Base-by-base conservation (phyloP, 2,888 invertebrate genomes). In the Sipha maydis region DNA sequence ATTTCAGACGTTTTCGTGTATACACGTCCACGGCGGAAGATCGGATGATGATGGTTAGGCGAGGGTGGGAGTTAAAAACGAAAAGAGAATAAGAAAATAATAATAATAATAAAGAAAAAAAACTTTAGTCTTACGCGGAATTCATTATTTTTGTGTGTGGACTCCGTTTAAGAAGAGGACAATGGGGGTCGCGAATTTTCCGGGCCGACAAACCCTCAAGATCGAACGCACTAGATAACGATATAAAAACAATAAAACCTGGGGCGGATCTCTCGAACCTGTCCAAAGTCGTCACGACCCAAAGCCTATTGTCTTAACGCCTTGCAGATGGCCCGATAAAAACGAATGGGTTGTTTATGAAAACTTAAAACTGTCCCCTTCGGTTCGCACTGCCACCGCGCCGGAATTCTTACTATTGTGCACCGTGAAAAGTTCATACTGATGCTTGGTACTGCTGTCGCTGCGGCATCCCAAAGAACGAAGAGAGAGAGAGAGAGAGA, bases 281-380 rank as follows among this genome's bases (percentile, higher is more conserved):
- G 88, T 88, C 88, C 82, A 67, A 76, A 82, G 88, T 82, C 88
- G 88, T 88, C 88, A 88, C 88, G 88, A 82, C 80, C 86, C 86
- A 79, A 86, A 86, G 86, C 86, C 88, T 75, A 88, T 88, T 88
- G 88, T 88, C 88, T 88, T 88, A 88, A 88, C 88, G 86, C 86
- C 75, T 73, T 28, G 38, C 82, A 88, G 88, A 88, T 88, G 88
- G 88, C 82, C 88, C 82, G 82, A 88, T 88, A 88, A 82, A 82
- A 86, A 86, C 88, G 73, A 80, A 86, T 80, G 86, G 86, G 86
- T 80, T 80, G 41, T 82, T 88, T 61, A 79, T 76, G 88, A 88
- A 88, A 88, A 88, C 82, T 88, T 82, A 88, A 88, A 88, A 88
- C 56, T 61, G 79, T 56, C 56, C 69, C 34, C 67, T 78, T 54